These are phyloP conservation scores for Echiichthys vipera DNA, from an alignment of 2,797 vertebrate genomes.

Conservation along the genomic window DNA sequence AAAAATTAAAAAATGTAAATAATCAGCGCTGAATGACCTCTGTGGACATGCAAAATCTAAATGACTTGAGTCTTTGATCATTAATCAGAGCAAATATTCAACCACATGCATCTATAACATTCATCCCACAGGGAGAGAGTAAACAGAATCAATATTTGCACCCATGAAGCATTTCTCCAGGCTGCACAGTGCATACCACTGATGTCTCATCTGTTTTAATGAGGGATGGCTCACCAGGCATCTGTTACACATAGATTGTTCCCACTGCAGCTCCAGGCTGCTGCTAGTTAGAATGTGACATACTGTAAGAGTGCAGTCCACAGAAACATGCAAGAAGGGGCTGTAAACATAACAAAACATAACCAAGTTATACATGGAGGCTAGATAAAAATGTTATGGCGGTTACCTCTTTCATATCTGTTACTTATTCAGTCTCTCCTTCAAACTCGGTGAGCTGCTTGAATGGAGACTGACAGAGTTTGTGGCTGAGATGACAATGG, in stretches of 20 bases:
- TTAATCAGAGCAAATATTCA: constrained; percentile 66
- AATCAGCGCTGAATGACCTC: not conserved
- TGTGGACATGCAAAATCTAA: constrained; percentile 17
- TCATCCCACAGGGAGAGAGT: constrained; percentile 59
- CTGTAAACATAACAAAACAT: too few species aligned
- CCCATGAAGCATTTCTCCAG: constrained; percentile 66
- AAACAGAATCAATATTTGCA: constrained; percentile 79
- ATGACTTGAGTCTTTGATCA: constrained; percentile 51
- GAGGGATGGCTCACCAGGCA: constrained; percentile 64
- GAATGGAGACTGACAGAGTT: too few species aligned
- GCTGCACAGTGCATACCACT: constrained; percentile 54
- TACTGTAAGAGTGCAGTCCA: constrained; percentile 27
- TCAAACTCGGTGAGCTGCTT: too few species aligned
- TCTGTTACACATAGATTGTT: constrained; percentile 65
- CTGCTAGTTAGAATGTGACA: constrained; percentile 56
- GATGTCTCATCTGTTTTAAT: constrained; percentile 74
- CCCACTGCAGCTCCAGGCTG: constrained; percentile 46
- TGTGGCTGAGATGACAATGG: too few species aligned
- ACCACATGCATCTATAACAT: constrained; percentile 53
- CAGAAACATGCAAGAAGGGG: constrained; percentile 11
- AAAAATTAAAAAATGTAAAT: not conserved
- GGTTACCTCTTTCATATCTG: too few species aligned
- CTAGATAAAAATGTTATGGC: too few species aligned
- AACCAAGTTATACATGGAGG: too few species aligned
- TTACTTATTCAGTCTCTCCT: too few species aligned